These are phyloP conservation scores for Drosophila obscura DNA, from an alignment of 1,140 invertebrate species.

Conservation along the genomic window DNA sequence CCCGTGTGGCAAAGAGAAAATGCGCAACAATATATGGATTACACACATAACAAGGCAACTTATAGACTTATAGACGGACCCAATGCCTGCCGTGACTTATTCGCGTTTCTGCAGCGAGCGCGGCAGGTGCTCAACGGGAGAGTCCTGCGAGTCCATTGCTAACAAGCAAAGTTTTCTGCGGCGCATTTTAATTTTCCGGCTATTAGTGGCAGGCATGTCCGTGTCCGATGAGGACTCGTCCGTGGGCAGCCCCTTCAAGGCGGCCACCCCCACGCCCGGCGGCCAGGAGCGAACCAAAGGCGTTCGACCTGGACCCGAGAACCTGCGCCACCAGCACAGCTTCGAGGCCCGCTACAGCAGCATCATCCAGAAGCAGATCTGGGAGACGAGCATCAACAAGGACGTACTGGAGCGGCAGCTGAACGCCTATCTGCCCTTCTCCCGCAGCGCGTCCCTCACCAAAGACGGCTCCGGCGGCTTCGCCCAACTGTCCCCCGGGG, in stretches of 20 bases:
- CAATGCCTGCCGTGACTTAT: conserved; percentile 73
- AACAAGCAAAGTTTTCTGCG: conserved; percentile 57
- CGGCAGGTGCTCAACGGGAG: conserved; percentile 47
- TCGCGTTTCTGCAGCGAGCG: conserved; percentile 64
- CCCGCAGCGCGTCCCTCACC: conserved; percentile 59
- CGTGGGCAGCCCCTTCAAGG: conserved; percentile 60
- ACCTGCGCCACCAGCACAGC: conserved; percentile 74
- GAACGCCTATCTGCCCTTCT: conserved; percentile 75
- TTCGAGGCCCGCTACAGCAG: conserved; percentile 76
- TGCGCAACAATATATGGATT: conserved; percentile 68
- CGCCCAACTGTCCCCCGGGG: conserved; percentile 30
- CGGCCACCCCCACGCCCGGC: conserved; percentile 44
- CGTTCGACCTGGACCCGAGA: conserved; percentile 29
- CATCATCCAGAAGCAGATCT: conserved; percentile 77
- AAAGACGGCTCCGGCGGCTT: conserved; percentile 47
- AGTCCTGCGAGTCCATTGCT: conserved; percentile 17
- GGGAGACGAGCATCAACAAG: conserved; percentile 79
- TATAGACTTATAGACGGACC: conserved; percentile 19
- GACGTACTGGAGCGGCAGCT: conserved; percentile 72
- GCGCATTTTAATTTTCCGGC: conserved; percentile 70
- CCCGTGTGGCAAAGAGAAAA: conserved; percentile 52
- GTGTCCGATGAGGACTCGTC: conserved; percentile 57
- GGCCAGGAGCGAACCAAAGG: conserved; percentile 29
- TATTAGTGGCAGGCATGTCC: conserved; percentile 65
- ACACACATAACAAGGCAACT: conserved; percentile 52